phyloP scores from a whole-genome alignment of 2,113 vertebrate genomes.

The Australoheros scitulus region DNA sequence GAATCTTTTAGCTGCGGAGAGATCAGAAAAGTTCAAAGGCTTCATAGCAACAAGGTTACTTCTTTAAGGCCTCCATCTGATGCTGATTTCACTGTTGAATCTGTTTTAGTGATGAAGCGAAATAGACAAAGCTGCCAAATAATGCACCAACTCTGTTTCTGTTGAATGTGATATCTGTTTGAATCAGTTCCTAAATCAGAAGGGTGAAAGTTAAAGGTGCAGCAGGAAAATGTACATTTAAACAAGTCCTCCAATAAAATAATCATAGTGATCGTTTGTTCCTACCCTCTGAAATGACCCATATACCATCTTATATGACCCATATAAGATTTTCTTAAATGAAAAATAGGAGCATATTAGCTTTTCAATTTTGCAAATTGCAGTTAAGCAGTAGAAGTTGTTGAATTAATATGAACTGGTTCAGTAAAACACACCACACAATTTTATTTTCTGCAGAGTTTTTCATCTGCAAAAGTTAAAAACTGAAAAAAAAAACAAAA shows the following conservation, averaged over 20 bases:
- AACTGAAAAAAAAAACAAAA: neutral
- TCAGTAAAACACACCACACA: neutral
- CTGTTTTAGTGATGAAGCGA: slow-evolving; percentile 21
- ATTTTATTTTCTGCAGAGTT: neutral
- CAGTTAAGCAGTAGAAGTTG: no score
- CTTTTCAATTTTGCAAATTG: neutral
- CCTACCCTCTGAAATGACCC: no score
- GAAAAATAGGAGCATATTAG: neutral
- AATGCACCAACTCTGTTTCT: neutral
- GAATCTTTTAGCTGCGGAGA: slow-evolving; percentile 44
- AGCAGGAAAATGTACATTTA: neutral
- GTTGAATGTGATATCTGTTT: slow-evolving; percentile 12
- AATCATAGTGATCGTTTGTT: neutral
- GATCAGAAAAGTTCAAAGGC: slow-evolving; percentile 56
- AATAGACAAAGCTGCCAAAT: slow-evolving; percentile 1
- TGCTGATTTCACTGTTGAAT: slow-evolving; percentile 34
- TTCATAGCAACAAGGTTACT: slow-evolving; percentile 44
- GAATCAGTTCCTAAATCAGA: neutral
- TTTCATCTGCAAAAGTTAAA: neutral
- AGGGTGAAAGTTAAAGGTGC: neutral
- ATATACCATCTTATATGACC: neutral
- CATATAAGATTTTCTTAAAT: neutral
- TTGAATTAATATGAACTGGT: neutral
- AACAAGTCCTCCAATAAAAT: neutral
- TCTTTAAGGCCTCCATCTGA: slow-evolving; percentile 19